Percentiles rank a stretch among this genome's conserved stretches.
Evolutionary conservation across 2,797 vertebrate species (phyloP).

Genomic region (Enoplosus armatus): DNA sequence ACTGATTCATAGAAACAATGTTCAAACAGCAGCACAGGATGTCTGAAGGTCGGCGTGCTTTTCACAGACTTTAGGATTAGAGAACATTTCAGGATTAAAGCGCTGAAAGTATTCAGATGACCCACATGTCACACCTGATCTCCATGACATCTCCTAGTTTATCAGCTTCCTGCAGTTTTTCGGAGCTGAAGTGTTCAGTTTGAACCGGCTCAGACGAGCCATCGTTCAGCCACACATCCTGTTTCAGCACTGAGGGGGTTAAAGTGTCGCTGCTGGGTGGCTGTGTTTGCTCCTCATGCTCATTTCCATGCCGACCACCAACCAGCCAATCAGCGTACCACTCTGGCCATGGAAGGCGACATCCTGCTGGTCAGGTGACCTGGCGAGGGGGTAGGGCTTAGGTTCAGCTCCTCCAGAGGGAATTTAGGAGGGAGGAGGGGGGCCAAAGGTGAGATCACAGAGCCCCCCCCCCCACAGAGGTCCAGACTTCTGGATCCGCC

Average conservation of each 20-base stretch:
- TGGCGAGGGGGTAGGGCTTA: slow-evolving; percentile 77
- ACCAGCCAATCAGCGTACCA: slow-evolving; percentile 84
- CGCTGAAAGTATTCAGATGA: neutral
- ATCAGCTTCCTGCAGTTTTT: neutral
- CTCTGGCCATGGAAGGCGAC: slow-evolving; percentile 86
- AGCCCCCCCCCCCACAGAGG: neutral
- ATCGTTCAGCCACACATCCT: slow-evolving; percentile 13
- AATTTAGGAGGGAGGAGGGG: slow-evolving; percentile 20
- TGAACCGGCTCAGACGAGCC: slow-evolving; percentile 20
- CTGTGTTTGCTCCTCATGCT: slow-evolving; percentile 41
- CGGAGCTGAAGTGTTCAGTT: slow-evolving; percentile 54
- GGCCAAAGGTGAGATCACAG: slow-evolving; percentile 28
- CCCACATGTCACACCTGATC: too few relatives aligned
- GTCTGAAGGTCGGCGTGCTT: neutral
- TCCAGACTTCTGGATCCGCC: neutral
- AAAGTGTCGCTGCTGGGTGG: neutral
- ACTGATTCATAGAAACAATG: neutral
- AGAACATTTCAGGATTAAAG: neutral
- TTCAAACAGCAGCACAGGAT: neutral
- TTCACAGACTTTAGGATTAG: neutral
- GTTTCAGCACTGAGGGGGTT: slow-evolving; percentile 11
- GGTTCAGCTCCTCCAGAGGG: neutral
- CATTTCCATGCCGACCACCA: slow-evolving; percentile 53
- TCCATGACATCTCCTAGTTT: too few relatives aligned
- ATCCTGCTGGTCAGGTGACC: slow-evolving; percentile 80